Base-by-base conservation (phyloP, 1,140 invertebrate species). In the Camponotus pennsylvanicus region DNA sequence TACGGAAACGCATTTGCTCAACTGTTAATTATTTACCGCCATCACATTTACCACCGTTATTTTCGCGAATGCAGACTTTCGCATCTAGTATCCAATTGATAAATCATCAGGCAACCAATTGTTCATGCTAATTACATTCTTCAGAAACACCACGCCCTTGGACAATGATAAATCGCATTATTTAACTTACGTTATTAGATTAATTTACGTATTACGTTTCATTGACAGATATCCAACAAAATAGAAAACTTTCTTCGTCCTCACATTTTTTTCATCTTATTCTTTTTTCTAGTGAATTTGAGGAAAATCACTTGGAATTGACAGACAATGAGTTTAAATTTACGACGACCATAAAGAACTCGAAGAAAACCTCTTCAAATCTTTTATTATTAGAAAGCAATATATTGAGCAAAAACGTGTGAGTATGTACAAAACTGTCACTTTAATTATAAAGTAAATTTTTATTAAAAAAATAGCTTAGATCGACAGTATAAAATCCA, bases 91-190 rank as follows among this genome's bases (percentile, higher is more conserved):
- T 89, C 77, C 40, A 45, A 34, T 27, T 75, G 49, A 70, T n/a
- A 63, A 79, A 84, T 77, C 64, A 83, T 89, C 86, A 61, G 66
- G 52, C 69, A 80, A 71, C 34, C 85, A 89, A 90, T 90, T 86
- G 69, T 61, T 21, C 34, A 49, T 57, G 63, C 69, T 73, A 86
- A 90, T 90, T 88, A 88, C 61, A 55, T 32, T 32, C 71, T n/a
- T 8, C 1, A 27, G 27, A 27, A 49, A 42, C 27, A 32, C 15
- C 21, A 27, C 40, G 37, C 69, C 73, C 73, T 34, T 0, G 45
- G 88, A 90, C 88, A 90, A 34, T 88, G 89, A 90, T 63, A 77
- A 90, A 90, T 79, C 76, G 85, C 61, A 59, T 70, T 40, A 71
- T 61, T 70, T 59, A 52, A 71, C 49, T 76, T 78, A 32, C 21